phyloP scores from a whole-genome alignment of 23 tunicate genomes.

The Ciona savignyi region DNA sequence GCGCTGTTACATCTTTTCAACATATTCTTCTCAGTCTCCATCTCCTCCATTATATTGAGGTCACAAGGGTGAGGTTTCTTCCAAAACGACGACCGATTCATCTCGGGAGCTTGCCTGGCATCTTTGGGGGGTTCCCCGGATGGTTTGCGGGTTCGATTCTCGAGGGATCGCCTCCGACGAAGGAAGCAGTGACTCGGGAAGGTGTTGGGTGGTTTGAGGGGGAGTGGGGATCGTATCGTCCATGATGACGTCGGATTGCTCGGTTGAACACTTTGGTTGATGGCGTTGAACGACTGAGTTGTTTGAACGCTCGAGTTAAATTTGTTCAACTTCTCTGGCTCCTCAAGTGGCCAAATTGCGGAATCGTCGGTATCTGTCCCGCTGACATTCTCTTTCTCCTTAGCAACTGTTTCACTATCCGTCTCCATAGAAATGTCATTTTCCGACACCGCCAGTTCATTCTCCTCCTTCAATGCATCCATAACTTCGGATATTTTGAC shows the following conservation, averaged over 20 bases:
- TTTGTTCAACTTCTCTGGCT: not conserved
- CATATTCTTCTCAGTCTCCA: conserved; percentile 24
- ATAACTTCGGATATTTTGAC: too few relatives aligned
- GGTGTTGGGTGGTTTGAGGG: not conserved
- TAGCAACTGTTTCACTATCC: not conserved
- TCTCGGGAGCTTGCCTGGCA: not conserved
- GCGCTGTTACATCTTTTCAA: conserved; percentile 91
- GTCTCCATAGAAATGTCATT: not conserved
- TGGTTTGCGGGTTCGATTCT: not conserved
- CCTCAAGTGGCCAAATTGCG: not conserved
- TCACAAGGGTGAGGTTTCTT: not conserved
- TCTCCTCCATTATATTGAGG: not conserved
- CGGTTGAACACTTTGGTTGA: not conserved
- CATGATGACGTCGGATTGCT: not conserved
- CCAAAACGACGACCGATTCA: not conserved
- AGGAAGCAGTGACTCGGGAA: not conserved
- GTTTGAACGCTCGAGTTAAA: not conserved
- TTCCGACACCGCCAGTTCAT: not conserved
- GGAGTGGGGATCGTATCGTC: not conserved
- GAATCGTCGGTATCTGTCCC: not conserved
- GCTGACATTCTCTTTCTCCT: not conserved
- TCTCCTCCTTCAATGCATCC: too few relatives aligned
- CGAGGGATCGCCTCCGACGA: not conserved
- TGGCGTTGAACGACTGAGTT: not conserved
- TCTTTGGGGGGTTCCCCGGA: not conserved